Base-by-base conservation (phyloP, 2,797 vertebrate genomes). In the Sebastes kiyomatsui region DNA sequence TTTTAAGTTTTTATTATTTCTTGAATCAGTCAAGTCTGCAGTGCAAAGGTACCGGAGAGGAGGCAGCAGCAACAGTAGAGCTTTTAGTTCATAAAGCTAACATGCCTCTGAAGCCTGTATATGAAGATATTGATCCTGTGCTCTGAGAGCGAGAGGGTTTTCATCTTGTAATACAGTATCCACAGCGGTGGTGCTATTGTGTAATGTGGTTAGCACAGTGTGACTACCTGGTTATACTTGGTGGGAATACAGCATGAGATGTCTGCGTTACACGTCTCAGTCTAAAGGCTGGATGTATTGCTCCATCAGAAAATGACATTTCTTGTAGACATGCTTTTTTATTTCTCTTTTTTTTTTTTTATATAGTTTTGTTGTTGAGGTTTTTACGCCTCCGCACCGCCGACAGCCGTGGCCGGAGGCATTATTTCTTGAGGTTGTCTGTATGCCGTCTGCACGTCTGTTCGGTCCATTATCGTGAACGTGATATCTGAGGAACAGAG, bases 1-100 rank as follows among this genome's bases (percentile, higher is more conserved):
- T 92, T 91, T 92, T 93, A 75, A 80, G 75, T 83, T 92, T 94
- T 93, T 94, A 94, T 94, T 93, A 92, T 93, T 90, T 90, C 90
- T 91, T 88, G 91, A 93, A 94, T 94, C 93, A 90, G 88, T 88
- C 87, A 79, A 77, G 80, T 88, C 87, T 84, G 71, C 77, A 67
- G 88, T 69, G 80, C 77, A 83, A 83, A 90, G 83, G 88, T 88
- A 67, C 69, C 68, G 5, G 64, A 77, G 86, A 73, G 71, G 79
- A 84, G 75, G 89, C 72, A 65, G 76, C 77, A 84, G 89, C 85
- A 84, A 85, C 91, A 67, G 81, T 67, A n/a, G 70, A 84, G 90
- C 86, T 90, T 90, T 93, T 90, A 93, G 82, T 93, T 93, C 87
- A 92, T 93, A 92, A 93, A 93, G 83, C 80, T 81, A 91, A 83